Evolutionary conservation across 2,888 invertebrate species (phyloP).

Genomic region (Netelia fuscicornis): DNA sequence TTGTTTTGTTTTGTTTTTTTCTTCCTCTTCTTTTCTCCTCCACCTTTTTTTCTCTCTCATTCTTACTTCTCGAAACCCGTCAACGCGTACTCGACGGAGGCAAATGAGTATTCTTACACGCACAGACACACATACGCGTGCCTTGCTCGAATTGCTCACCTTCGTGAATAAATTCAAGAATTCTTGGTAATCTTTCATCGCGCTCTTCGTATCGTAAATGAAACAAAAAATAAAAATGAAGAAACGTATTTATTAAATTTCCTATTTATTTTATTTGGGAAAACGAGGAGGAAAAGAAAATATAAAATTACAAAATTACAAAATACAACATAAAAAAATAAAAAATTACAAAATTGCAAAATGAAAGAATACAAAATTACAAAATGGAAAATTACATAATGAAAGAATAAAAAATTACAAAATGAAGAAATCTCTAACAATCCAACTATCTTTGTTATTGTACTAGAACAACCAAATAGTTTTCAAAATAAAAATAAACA

Average conservation of each 20-base stretch:
- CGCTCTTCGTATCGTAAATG: constrained; percentile 46
- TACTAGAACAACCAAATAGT: too few species aligned
- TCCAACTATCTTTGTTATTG: too few species aligned
- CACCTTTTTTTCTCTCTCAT: too few species aligned
- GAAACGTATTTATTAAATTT: neutral
- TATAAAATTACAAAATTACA: neutral
- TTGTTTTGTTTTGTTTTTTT: neutral
- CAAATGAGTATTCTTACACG: neutral
- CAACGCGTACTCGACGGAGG: constrained; percentile 6
- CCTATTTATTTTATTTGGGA: neutral
- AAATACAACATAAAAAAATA: neutral
- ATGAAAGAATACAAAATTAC: too few species aligned
- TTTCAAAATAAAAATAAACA: too few species aligned
- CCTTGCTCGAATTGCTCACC: constrained; percentile 9
- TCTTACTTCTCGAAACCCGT: neutral
- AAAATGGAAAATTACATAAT: too few species aligned
- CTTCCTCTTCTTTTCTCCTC: neutral
- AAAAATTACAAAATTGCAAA: neutral
- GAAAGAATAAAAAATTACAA: too few species aligned
- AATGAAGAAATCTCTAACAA: too few species aligned
- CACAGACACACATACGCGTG: constrained; percentile 1
- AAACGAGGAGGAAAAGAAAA: neutral
- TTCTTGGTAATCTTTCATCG: constrained; percentile 54
- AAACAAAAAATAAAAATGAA: neutral
- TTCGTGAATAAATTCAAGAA: constrained; percentile 58